Base-by-base conservation (phyloP, 2,797 vertebrate genomes). In the Scomberomorus guttatus region DNA sequence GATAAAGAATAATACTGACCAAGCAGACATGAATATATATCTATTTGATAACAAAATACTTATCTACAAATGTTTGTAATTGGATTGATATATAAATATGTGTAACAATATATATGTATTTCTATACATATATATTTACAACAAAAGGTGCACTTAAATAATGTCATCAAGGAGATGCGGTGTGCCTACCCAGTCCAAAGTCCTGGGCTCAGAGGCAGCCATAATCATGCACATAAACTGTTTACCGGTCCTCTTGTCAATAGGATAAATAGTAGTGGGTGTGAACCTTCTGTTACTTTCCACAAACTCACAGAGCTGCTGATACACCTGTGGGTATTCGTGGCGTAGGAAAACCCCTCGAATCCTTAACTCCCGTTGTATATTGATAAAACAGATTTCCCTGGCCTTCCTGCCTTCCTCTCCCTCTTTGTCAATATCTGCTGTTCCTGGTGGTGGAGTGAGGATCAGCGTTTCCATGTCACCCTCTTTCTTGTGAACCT, bases 161-260 rank as follows among this genome's bases (percentile, higher is more conserved):
- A 99, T 97, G 92, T 98, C 98, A 6, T 99, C 98, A 62, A 99
- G 95, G 68, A 99, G 97, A 92, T 99, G 97, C 73, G 98, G 98
- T n/a, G 97, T 98, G 79, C 96, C 97, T 60, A 99, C 97, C 98
- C 98, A 99, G 92, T 99, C 98, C 2, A 99, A 95, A 5, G 98
- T 97, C 79, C 98, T 95, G 5, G 98, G 98, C 93, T 99, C 98
- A 0, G 98, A 99, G 66, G 97, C 98, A 11, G 98, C 98, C 98
- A 99, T 98, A 81, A 99, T 98, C 98, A 99, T 98, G 95, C 98
- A 99, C 97, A 99, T 97, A 91, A 99, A 99, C 93, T 98, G 98
- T 90, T 98, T 98, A 70, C 98, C 98, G 0, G 98, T 99, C 93
- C 98, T 96, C 91, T 98, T 97, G 94, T 99, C 98, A 0, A 98